Evolutionary conservation across 2,888 invertebrate genomes (phyloP).

Genomic region (Eupithecia subfuscata): DNA sequence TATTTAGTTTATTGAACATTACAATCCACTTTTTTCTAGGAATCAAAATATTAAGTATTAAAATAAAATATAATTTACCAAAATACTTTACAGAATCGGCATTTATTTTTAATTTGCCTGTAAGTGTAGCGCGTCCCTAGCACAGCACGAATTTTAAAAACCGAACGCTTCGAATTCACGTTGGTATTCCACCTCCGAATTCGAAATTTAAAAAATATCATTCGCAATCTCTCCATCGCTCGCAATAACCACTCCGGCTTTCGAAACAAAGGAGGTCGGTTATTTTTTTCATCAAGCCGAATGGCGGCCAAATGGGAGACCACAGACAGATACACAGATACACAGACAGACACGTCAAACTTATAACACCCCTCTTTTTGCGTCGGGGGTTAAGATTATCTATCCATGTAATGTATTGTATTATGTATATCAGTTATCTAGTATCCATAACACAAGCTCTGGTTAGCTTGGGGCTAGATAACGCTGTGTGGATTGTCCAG

Average conservation of each 20-base stretch:
- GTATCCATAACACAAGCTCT: no score
- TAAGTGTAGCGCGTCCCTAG: neutral
- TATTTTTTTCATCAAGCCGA: slow-evolving; percentile 47
- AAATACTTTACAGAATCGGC: neutral
- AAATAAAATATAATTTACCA: neutral
- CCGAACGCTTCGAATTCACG: slow-evolving; percentile 21
- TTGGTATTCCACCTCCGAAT: slow-evolving; percentile 20
- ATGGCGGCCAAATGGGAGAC: slow-evolving; percentile 45
- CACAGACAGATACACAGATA: no score
- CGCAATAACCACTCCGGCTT: slow-evolving; percentile 27
- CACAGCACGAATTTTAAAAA: slow-evolving; percentile 15
- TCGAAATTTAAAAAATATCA: slow-evolving; percentile 39
- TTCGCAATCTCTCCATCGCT: slow-evolving; percentile 29
- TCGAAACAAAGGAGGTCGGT: slow-evolving; percentile 43
- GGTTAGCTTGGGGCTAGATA: no score
- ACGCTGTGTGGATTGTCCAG: no score
- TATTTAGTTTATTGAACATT: no score
- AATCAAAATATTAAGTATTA: neutral
- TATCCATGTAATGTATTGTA: no score
- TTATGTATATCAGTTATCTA: no score
- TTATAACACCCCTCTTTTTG: no score
- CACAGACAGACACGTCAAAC: no score
- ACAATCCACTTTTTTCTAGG: no score
- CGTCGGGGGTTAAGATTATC: no score
- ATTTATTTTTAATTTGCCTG: neutral